Conservation (phyloP, 2,113 vertebrate genomes). For the Vombatus ursinus region DNA sequence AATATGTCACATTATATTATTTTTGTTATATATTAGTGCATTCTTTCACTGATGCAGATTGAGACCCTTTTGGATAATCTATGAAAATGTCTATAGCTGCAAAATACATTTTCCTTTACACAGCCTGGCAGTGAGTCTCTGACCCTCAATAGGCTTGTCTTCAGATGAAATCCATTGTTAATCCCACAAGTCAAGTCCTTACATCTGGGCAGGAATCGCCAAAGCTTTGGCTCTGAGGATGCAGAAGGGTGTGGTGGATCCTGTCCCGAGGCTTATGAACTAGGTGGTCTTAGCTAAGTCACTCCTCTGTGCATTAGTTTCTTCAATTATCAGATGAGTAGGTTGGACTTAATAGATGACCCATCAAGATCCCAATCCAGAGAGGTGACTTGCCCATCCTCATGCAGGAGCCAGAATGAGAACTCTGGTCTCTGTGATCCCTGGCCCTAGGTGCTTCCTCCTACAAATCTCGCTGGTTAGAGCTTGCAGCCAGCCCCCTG, state of each 20-base stretch:
- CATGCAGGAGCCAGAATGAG: background rate
- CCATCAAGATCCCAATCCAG: accelerated
- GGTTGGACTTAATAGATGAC: background rate
- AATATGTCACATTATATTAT: background rate
- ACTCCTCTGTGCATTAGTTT: background rate
- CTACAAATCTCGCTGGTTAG: background rate
- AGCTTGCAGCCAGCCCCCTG: background rate
- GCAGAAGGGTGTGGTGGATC: background rate
- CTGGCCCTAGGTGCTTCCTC: background rate
- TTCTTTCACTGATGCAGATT: background rate
- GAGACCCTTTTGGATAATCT: background rate
- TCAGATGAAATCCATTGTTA: background rate
- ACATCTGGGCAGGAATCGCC: background rate
- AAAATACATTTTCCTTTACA: background rate
- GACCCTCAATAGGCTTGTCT: background rate
- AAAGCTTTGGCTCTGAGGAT: background rate
- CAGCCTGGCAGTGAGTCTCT: background rate
- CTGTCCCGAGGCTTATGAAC: background rate
- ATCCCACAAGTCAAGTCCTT: background rate
- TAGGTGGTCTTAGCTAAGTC: background rate
- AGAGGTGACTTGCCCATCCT: background rate
- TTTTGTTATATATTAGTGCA: background rate
- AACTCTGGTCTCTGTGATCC: background rate
- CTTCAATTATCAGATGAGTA: background rate
- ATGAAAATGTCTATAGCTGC: background rate